phyloP scores from a whole-genome alignment of 37 sponge, comb jelly and placozoan genomes.

The Aplysina aerophoba region DNA sequence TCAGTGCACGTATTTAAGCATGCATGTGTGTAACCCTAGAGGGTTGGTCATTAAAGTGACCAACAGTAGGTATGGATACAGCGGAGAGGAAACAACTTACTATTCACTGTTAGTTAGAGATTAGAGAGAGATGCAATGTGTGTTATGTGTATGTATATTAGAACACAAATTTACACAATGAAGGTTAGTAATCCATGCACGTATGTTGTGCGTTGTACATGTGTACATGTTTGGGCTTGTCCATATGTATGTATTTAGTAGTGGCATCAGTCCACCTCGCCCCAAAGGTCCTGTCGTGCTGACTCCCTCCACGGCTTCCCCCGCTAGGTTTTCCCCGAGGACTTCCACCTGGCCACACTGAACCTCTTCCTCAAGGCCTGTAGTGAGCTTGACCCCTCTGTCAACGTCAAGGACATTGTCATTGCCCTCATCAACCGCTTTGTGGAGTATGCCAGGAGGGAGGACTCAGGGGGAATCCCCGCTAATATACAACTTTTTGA shows the following conservation, averaged over 20 bases:
- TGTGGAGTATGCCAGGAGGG: conserved; percentile 79
- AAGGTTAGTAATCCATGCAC: too few relatives aligned
- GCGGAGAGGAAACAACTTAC: too few relatives aligned
- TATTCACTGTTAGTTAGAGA: too few relatives aligned
- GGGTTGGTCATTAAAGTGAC: too few relatives aligned
- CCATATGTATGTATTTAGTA: not conserved
- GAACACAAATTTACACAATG: too few relatives aligned
- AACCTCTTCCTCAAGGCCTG: conserved; percentile 85
- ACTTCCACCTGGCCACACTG: conserved; percentile 95
- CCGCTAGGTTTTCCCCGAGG: conserved; percentile 95
- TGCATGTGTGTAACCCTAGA: too few relatives aligned
- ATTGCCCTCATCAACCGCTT: conserved; percentile 90
- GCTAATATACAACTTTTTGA: conserved; percentile 87
- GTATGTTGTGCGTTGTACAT: not conserved
- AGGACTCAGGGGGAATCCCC: conserved; percentile 89
- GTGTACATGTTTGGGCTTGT: not conserved
- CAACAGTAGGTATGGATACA: too few relatives aligned
- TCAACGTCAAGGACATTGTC: conserved; percentile 96
- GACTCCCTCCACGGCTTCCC: not conserved
- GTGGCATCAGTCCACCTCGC: too few relatives aligned
- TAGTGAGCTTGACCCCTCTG: conserved; percentile 79
- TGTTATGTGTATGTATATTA: too few relatives aligned
- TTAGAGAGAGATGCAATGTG: too few relatives aligned
- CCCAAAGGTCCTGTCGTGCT: too few relatives aligned
- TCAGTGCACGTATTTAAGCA: too few relatives aligned